Base-by-base conservation (phyloP, 2,113 vertebrate species). In the Melozone crissalis region DNA sequence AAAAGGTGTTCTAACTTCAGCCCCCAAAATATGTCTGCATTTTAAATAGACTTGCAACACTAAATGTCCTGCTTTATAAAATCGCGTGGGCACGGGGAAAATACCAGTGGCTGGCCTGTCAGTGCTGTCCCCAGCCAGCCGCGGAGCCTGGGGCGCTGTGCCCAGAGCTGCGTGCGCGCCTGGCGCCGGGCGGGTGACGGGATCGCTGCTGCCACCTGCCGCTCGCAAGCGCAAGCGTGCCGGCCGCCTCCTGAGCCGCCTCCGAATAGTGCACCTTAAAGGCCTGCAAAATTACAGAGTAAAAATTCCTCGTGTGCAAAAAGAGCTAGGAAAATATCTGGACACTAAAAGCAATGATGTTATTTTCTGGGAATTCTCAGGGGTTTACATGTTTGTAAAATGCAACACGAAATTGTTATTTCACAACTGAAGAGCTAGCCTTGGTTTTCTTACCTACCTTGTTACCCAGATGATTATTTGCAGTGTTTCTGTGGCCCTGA, bases 151-250 rank as follows among this genome's bases (percentile, higher is more conserved):
- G 27, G 17, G 17, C 43, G 11, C 7, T 21, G 65, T 43, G 31
- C 41, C 41, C 43, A 1, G 37, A 79, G 33, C 11, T 52, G 35
- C 2, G 1, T 11, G 81, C 15, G 41, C 37, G 22, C 13, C 26
- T 18, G 57, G 8, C 2, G 44, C 51, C 8, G 11, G 16, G 23
- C 0, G 2, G 26, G 24, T 55, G 26, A 1, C 47, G 67, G 81
- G n/a, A 75, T 80, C 23, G 10, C 35, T 91, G 83, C 93, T 97
- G 96, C 96, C 95, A 93, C 87, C 97, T 98, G 94, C 94, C 93
- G 92, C 65, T 84, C 43, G 39, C 65, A 95, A 80, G 31, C 46
- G 11, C 10, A 39, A 90, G 18, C 15, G 55, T 37, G 63, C 37
- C 2, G 2, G 20, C 44, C 57, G 2, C 17, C 19, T 23, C n/a